A percentile compares a stretch with the other conserved stretches of the same genome.
These are phyloP conservation scores for Microplitis deprimator DNA, from an alignment of 2,888 invertebrate species.

Conservation along the genomic window DNA sequence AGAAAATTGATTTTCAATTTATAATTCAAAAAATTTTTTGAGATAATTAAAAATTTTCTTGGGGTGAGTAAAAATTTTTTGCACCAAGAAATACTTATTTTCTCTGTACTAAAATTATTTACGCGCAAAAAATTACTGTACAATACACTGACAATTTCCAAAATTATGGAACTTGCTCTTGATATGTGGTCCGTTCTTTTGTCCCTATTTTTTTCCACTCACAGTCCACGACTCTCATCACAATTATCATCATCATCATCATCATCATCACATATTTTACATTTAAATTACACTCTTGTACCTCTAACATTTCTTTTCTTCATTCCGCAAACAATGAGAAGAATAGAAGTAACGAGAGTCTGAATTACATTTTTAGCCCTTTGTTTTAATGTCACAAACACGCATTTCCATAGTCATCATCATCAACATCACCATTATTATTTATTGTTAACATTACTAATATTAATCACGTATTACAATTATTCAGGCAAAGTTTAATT, in stretches of 20 bases:
- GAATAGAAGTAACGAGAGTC: constrained; percentile 10
- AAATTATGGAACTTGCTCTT: constrained; percentile 42
- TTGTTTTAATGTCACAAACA: background rate
- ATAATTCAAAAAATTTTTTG: too few relatives aligned
- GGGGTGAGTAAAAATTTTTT: too few relatives aligned
- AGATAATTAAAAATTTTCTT: too few relatives aligned
- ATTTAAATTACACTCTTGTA: background rate
- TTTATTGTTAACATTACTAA: background rate
- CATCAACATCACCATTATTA: background rate
- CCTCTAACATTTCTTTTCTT: background rate
- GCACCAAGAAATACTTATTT: too few relatives aligned
- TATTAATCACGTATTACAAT: background rate
- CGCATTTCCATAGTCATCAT: background rate
- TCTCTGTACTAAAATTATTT: constrained; percentile 10
- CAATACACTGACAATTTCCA: constrained; percentile 29
- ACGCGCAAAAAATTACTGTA: constrained; percentile 13
- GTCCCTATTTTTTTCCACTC: background rate
- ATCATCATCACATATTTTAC: constrained; percentile 6
- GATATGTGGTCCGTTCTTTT: constrained; percentile 47
- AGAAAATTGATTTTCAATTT: too few relatives aligned
- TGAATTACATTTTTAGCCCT: constrained; percentile 5
- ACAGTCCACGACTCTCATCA: background rate
- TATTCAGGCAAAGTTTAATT: background rate
- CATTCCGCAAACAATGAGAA: background rate
- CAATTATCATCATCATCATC: background rate